Evolutionary conservation across 2,113 vertebrate species (phyloP).

Genomic region (Hippopotamus amphibius): DNA sequence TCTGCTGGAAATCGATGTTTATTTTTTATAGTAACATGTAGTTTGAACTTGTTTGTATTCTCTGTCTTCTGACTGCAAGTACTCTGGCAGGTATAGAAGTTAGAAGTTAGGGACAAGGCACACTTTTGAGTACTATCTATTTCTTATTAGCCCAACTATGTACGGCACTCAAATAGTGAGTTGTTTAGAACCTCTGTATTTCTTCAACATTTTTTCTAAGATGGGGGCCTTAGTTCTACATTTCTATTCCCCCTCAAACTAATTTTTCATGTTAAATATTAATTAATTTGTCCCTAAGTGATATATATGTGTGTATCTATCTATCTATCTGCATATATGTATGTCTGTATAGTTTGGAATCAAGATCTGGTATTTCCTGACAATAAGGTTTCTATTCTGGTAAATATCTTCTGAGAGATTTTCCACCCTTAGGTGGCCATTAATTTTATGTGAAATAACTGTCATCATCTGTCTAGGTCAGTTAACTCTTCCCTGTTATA

Average conservation of each 20-base stretch:
- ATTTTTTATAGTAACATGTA: not conserved
- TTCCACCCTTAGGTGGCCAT: fast-evolving
- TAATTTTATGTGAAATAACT: not conserved
- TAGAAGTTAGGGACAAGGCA: not conserved
- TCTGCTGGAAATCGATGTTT: not conserved
- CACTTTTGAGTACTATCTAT: not conserved
- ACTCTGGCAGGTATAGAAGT: not conserved
- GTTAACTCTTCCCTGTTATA: not conserved
- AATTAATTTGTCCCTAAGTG: not conserved
- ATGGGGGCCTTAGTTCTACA: not conserved
- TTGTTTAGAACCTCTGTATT: not conserved
- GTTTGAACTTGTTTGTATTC: not conserved
- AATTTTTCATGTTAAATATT: not conserved
- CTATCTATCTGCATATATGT: not conserved
- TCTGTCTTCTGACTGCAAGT: constrained; percentile 26
- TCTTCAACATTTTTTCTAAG: constrained; percentile 2
- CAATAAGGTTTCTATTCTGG: not conserved
- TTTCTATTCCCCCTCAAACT: not conserved
- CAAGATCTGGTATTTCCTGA: not conserved
- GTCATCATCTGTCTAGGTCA: not conserved
- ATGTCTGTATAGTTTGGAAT: not conserved
- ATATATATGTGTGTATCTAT: not conserved
- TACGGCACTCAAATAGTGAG: not conserved
- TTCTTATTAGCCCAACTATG: not conserved
- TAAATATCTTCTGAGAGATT: not conserved